Conservation (phyloP, 1,140 invertebrate genomes). For the Protaetia brevitarsis region DNA sequence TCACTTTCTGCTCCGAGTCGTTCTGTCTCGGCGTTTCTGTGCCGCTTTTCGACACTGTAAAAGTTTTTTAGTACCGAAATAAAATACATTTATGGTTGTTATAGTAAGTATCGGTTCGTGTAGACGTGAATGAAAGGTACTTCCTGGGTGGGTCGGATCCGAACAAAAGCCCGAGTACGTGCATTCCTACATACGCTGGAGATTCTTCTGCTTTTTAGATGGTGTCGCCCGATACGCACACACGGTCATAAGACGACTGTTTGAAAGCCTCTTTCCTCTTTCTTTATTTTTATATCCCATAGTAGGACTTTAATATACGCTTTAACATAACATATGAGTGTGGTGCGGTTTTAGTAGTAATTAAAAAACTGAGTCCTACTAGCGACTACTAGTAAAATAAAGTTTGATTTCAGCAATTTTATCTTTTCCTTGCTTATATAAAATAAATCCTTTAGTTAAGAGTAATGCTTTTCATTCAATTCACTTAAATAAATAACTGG, state of each 20-base stretch:
- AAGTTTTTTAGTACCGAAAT: constrained; percentile 22
- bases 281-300: too few relatives aligned
- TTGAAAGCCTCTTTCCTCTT: background rate
- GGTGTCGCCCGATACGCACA: constrained; percentile 10
- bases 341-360: too few relatives aligned
- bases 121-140: constrained; percentile 25
- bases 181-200: constrained; percentile 21
- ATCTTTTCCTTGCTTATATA: too few relatives aligned
- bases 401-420: too few relatives aligned
- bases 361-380: too few relatives aligned
- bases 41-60: constrained; percentile 13
- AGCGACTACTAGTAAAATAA: too few relatives aligned
- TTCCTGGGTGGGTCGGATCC: constrained; percentile 22
- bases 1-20: background rate
- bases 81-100: constrained; percentile 23
- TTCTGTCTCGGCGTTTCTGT: background rate
- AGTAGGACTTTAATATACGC: too few relatives aligned
- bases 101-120: constrained; percentile 21
- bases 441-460: too few relatives aligned
- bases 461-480: too few relatives aligned
- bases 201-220: constrained; percentile 25
- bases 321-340: too few relatives aligned
- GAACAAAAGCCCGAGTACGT: constrained; percentile 22
- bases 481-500: too few relatives aligned
- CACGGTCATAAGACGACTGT: background rate